Conservation (phyloP, 2,113 vertebrate genomes). For the Anarrhichthys ocellatus region DNA sequence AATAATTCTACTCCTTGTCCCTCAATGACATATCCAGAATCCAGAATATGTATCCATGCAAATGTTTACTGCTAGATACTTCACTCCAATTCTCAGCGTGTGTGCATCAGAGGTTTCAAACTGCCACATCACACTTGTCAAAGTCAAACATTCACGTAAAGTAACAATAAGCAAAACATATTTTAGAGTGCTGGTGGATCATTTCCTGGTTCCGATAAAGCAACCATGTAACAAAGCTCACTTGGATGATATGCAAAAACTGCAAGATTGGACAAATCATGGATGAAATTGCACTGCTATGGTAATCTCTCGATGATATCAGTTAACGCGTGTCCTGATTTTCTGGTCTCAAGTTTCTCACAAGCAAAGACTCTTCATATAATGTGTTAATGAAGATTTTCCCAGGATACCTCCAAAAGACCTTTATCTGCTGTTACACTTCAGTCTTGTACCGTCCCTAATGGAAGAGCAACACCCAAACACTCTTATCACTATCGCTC, state of each 20-base stretch:
- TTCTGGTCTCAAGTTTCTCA: conserved; percentile 1
- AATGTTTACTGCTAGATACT: background rate
- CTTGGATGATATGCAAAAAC: background rate
- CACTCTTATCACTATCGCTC: conserved; percentile 22
- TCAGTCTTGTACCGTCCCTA: conserved; percentile 25
- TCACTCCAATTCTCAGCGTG: background rate
- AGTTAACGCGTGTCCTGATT: background rate
- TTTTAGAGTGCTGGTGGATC: background rate
- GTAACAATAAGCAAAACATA: background rate
- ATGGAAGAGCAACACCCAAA: conserved; percentile 50
- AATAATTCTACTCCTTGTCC: background rate
- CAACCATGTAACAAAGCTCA: background rate
- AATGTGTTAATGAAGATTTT: background rate
- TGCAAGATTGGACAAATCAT: background rate
- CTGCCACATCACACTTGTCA: background rate
- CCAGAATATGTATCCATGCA: background rate
- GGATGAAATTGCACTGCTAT: background rate
- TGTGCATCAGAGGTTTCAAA: background rate
- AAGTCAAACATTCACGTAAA: background rate
- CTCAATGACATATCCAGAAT: background rate
- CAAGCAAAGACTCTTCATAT: background rate
- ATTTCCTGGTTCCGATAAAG: background rate
- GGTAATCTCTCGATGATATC: background rate
- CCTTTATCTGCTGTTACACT: conserved; percentile 13
- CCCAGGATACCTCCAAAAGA: conserved; percentile 13